Evolutionary conservation across 2,888 invertebrate species (phyloP).

Genomic region (Tromatobia lineatoria): DNA sequence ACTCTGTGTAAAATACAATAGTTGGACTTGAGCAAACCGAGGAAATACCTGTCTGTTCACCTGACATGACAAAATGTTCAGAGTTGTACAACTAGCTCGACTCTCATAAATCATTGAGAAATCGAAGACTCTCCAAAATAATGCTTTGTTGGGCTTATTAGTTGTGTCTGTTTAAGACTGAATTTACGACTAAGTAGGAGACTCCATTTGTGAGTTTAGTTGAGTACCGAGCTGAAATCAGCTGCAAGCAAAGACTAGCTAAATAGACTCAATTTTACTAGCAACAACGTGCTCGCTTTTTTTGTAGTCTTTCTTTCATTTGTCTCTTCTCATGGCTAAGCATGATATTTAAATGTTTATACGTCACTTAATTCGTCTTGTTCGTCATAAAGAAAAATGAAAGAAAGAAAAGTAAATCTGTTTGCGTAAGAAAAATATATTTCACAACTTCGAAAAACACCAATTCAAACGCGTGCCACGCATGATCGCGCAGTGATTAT

Average conservation of each 20-base stretch:
- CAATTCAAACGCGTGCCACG: too few species aligned
- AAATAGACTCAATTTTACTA: too few species aligned
- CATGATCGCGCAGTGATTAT: too few species aligned
- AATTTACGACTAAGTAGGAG: background rate
- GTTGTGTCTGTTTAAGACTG: constrained; percentile 26
- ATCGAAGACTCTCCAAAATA: constrained; percentile 9
- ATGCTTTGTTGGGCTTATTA: constrained; percentile 16
- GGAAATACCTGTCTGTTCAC: constrained; percentile 39
- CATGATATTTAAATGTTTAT: too few species aligned
- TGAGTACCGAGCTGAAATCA: background rate
- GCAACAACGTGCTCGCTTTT: too few species aligned
- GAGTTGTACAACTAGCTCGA: background rate
- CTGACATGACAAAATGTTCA: constrained; percentile 44
- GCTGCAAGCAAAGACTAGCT: background rate
- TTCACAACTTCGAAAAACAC: too few species aligned
- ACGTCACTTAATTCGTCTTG: too few species aligned
- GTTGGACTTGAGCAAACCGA: constrained; percentile 22
- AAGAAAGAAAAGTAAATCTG: too few species aligned
- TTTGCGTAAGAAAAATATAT: too few species aligned
- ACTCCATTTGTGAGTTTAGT: constrained; percentile 4
- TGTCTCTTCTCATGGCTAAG: too few species aligned
- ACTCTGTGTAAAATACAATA: constrained; percentile 22
- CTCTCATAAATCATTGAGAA: constrained; percentile 46
- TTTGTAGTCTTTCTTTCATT: too few species aligned
- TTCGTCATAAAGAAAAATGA: too few species aligned